Percentiles rank a stretch among this genome's conserved stretches.
phyloP scores from a whole-genome alignment of 1,140 invertebrate genomes.

The Vanessa tameamea region DNA sequence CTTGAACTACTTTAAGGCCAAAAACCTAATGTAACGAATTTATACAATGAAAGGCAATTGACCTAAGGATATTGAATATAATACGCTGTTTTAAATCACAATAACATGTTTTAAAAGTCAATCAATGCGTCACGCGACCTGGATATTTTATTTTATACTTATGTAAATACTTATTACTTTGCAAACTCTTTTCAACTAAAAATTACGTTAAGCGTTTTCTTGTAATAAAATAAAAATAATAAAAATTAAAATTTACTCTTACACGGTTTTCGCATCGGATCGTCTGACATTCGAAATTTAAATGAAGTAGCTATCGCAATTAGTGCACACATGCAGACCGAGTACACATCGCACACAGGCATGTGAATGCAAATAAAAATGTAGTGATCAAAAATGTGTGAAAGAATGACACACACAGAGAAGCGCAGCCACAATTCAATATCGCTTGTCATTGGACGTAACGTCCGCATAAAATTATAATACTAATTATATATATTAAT shows the following conservation, averaged over 20 bases:
- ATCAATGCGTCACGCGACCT: slow-evolving; percentile 21
- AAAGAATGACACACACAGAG: slow-evolving; percentile 67
- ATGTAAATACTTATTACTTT: not conserved
- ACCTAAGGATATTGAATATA: slow-evolving; percentile 31
- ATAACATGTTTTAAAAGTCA: slow-evolving; percentile 38
- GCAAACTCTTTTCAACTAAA: slow-evolving; percentile 14
- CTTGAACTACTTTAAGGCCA: slow-evolving; percentile 30
- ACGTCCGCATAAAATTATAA: slow-evolving; percentile 54
- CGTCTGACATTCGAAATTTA: slow-evolving; percentile 78
- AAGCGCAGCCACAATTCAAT: slow-evolving; percentile 69
- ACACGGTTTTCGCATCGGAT: slow-evolving; percentile 50
- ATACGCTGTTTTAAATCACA: slow-evolving; percentile 35
- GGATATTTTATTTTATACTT: slow-evolving; percentile 7
- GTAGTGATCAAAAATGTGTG: slow-evolving; percentile 76
- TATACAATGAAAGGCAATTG: slow-evolving; percentile 33
- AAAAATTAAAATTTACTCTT: slow-evolving; percentile 53
- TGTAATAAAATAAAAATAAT: slow-evolving; percentile 26
- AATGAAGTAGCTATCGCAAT: slow-evolving; percentile 80
- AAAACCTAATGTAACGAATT: slow-evolving; percentile 16
- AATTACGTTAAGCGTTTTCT: not conserved
- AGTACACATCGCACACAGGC: slow-evolving; percentile 48
- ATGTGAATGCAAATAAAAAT: slow-evolving; percentile 68
- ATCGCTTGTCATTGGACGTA: slow-evolving; percentile 72
- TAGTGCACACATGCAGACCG: slow-evolving; percentile 59
- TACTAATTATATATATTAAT: slow-evolving; percentile 33